Percentiles rank a stretch among this genome's conserved stretches.
Evolutionary conservation across 2,888 invertebrate species (phyloP).

Genomic region (Hypselothyrea guttata): DNA sequence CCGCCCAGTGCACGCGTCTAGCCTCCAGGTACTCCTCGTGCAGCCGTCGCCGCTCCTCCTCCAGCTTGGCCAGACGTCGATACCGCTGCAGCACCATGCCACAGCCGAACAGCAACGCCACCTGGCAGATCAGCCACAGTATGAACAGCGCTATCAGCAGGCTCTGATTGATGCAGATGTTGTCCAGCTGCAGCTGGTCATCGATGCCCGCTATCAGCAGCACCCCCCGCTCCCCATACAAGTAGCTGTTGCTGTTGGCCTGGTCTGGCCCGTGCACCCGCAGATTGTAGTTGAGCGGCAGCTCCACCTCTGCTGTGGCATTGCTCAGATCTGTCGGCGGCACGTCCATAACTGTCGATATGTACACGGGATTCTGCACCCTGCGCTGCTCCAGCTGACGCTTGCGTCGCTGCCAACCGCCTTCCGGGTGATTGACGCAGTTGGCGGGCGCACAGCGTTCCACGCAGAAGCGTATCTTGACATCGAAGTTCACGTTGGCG

Average conservation of each 20-base stretch:
- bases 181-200: slow-evolving; percentile 77
- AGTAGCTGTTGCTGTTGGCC: slow-evolving; percentile 82
- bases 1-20: slow-evolving; percentile 88
- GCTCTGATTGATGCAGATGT: slow-evolving; percentile 85
- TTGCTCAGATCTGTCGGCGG: slow-evolving; percentile 45
- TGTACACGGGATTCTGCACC: slow-evolving; percentile 79
- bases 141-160: slow-evolving; percentile 86
- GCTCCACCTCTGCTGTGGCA: slow-evolving; percentile 36
- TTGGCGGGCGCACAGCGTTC: slow-evolving; percentile 86
- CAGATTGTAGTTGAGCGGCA: slow-evolving; percentile 84
- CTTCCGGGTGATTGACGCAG: slow-evolving; percentile 77
- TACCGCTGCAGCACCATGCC: slow-evolving; percentile 84
- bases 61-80: slow-evolving; percentile 83
- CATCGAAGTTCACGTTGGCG: slow-evolving; percentile 90
- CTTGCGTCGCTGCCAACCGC: slow-evolving; percentile 44
- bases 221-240: slow-evolving; percentile 85
- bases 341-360: slow-evolving; percentile 79
- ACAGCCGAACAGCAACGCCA: slow-evolving; percentile 84
- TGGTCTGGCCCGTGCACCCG: slow-evolving; percentile 86
- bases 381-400: slow-evolving; percentile 56
- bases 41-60: slow-evolving; percentile 82
- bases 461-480: slow-evolving; percentile 92
- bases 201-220: slow-evolving; percentile 84
- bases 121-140: slow-evolving; percentile 85
- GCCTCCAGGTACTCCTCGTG: slow-evolving; percentile 87